Evolutionary conservation across 2,888 invertebrate species (phyloP).

Genomic region (Agrotis clavis): DNA sequence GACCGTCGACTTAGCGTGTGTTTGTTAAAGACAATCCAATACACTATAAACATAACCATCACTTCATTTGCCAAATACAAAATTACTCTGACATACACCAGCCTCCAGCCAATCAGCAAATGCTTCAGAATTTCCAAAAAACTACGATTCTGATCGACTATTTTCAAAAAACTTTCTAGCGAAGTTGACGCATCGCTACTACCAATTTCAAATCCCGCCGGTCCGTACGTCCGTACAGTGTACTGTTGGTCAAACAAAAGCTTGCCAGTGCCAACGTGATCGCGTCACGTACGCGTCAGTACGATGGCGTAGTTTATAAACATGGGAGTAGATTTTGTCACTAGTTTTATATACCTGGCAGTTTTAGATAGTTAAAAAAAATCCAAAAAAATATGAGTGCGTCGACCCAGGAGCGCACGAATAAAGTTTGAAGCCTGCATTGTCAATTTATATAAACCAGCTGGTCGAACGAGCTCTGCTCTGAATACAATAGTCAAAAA

Average conservation of each 20-base stretch:
- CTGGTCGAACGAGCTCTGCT: too few relatives aligned
- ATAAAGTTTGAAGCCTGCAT: too few relatives aligned
- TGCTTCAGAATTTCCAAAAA: neutral
- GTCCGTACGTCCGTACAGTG: conserved; percentile 14
- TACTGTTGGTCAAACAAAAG: conserved; percentile 55
- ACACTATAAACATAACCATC: too few relatives aligned
- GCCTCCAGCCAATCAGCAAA: neutral
- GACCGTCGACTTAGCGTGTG: too few relatives aligned
- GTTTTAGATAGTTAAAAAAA: neutral
- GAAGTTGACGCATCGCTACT: conserved; percentile 22
- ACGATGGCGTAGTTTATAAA: conserved; percentile 37
- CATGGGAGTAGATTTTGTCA: conserved; percentile 8
- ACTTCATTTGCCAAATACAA: too few relatives aligned
- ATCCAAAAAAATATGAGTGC: too few relatives aligned
- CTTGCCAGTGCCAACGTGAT: conserved; percentile 52
- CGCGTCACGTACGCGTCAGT: conserved; percentile 41
- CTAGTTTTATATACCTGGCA: neutral
- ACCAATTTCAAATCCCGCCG: conserved; percentile 45
- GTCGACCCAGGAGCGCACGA: too few relatives aligned
- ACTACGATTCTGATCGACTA: conserved; percentile 17
- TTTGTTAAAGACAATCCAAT: too few relatives aligned
- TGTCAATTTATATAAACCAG: too few relatives aligned
- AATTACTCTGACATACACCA: too few relatives aligned
- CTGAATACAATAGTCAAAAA: too few relatives aligned
- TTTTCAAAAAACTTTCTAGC: conserved; percentile 3